phyloP scores from a whole-genome alignment of 2,888 invertebrate genomes.

The Norana najaformis region DNA sequence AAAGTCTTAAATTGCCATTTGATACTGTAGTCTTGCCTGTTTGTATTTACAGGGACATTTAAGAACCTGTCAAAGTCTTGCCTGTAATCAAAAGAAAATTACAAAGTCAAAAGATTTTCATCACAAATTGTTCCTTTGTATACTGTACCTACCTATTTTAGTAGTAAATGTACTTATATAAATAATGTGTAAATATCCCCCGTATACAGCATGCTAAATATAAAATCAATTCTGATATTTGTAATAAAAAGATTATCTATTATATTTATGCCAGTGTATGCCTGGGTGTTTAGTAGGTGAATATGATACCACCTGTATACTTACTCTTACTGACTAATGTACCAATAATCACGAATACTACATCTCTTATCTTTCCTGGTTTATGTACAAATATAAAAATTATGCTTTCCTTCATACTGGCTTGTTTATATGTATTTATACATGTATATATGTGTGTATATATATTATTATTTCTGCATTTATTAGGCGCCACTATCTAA shows the following conservation, averaged over 20 bases:
- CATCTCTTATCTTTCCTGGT: too few species aligned
- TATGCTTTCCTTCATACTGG: too few species aligned
- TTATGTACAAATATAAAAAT: too few species aligned
- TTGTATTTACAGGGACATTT: not conserved
- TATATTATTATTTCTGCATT: too few species aligned
- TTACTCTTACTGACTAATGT: too few species aligned
- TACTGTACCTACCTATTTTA: not conserved
- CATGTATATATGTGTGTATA: too few species aligned
- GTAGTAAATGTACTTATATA: constrained; percentile 3
- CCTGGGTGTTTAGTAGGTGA: not conserved
- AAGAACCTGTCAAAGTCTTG: not conserved
- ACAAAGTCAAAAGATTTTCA: not conserved
- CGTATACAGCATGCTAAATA: not conserved
- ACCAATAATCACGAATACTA: too few species aligned
- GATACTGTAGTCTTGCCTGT: not conserved
- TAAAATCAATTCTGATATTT: not conserved
- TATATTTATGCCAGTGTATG: constrained; percentile 1
- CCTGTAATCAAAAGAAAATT: not conserved
- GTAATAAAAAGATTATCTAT: not conserved
- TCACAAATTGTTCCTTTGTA: not conserved
- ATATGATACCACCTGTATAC: not conserved
- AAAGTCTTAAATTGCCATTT: constrained; percentile 10
- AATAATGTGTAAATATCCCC: not conserved
- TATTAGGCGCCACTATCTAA: too few species aligned
- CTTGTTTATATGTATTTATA: too few species aligned